Conservation (phyloP, 1,140 invertebrate species). For the Philotrypesis tridentata region DNA sequence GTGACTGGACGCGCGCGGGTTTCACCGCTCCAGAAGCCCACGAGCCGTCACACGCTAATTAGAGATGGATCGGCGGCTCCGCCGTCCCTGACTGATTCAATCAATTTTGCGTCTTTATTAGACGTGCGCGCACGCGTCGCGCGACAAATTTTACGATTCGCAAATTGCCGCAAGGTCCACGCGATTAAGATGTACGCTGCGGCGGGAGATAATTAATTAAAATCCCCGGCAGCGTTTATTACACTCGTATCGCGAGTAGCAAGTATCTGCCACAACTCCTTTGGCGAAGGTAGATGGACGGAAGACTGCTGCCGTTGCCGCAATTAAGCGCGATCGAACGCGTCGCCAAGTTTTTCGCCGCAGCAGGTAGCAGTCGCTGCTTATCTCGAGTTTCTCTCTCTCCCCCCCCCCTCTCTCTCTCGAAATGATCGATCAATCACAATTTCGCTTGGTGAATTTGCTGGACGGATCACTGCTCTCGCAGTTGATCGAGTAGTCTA, state of each 20-base stretch:
- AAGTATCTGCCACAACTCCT: conserved; percentile 28
- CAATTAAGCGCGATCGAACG: not conserved
- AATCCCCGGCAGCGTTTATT: not conserved
- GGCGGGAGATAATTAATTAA: not conserved
- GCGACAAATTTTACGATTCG: not conserved
- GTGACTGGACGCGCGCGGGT: not conserved
- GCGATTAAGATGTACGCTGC: not conserved
- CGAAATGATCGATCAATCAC: conserved; percentile 37
- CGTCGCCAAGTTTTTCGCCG: not conserved
- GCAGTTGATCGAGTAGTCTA: conserved; percentile 31
- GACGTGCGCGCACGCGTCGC: not conserved
- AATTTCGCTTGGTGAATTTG: conserved; percentile 24
- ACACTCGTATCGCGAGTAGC: not conserved
- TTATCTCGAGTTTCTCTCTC: not conserved
- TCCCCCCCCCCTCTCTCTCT: too few species aligned
- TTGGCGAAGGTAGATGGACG: conserved; percentile 34
- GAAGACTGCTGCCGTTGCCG: not conserved
- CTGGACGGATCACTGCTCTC: not conserved
- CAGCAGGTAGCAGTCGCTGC: not conserved
- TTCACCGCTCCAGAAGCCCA: too few species aligned
- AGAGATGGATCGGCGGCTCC: conserved; percentile 46
- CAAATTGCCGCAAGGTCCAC: not conserved
- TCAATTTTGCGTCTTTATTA: not conserved
- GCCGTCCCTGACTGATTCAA: not conserved
- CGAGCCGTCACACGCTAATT: conserved; percentile 22